Conservation (phyloP, 2,797 vertebrate genomes). For the Lithobates sylvaticus region DNA sequence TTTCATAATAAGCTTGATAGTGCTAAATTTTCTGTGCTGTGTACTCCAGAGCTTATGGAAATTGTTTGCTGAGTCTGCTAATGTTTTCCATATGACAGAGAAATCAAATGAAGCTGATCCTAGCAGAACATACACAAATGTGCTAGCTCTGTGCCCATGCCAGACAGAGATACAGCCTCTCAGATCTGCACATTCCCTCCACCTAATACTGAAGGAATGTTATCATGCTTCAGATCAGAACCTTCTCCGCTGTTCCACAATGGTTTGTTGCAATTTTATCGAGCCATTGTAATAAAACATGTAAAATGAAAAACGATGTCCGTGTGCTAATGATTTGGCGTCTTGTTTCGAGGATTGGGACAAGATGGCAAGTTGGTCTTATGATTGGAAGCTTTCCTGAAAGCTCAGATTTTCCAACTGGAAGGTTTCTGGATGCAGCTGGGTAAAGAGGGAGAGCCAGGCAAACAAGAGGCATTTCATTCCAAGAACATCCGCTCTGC, state of each 20-base stretch:
- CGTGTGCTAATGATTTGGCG: conserved; percentile 37
- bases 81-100: conserved; percentile 61
- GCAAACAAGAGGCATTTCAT: conserved; percentile 56
- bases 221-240: conserved; percentile 43
- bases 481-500: conserved; percentile 48
- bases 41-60: conserved; percentile 53
- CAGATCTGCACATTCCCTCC: conserved; percentile 37
- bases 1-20: conserved; percentile 53
- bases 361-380: conserved; percentile 32
- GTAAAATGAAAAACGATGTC: conserved; percentile 46
- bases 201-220: conserved; percentile 59
- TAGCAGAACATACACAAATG: conserved; percentile 54
- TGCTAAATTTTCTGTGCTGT: conserved; percentile 41
- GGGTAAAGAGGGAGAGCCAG: conserved; percentile 46
- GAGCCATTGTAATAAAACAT: conserved; percentile 50
- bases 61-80: conserved; percentile 56
- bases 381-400: conserved; percentile 52
- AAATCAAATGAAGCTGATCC: conserved; percentile 57
- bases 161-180: conserved; percentile 49
- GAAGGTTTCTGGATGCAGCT: conserved; percentile 53
- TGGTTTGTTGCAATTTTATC: conserved; percentile 30
- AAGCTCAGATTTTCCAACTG: conserved; percentile 56
- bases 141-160: conserved; percentile 47
- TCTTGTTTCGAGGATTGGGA: conserved; percentile 18
- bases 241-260: conserved; percentile 14